A percentile compares a stretch with the other conserved stretches of the same genome.
Conservation (phyloP, 2,888 invertebrate genomes). For the Drosophila greeni region DNA sequence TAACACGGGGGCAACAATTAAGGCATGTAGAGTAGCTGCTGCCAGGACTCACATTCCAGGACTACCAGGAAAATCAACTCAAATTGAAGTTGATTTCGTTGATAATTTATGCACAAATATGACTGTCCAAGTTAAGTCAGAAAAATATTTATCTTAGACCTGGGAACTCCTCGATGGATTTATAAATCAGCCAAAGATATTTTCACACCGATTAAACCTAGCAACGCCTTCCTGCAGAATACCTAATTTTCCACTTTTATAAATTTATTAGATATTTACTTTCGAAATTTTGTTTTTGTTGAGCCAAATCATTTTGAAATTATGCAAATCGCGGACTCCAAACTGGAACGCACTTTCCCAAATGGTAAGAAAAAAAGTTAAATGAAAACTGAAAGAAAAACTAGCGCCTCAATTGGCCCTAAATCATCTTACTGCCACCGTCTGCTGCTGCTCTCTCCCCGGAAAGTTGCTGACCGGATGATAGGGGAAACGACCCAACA, state of each 20-base stretch:
- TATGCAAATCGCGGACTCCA: slow-evolving; percentile 63
- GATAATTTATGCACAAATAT: slow-evolving; percentile 1
- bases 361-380: slow-evolving; percentile 13
- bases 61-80: background rate
- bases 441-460: slow-evolving; percentile 14
- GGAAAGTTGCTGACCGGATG: slow-evolving; percentile 50
- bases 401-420: slow-evolving; percentile 52
- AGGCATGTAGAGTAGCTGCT: background rate
- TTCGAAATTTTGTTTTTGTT: slow-evolving; percentile 43
- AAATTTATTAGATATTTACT: slow-evolving; percentile 32
- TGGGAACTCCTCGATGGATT: slow-evolving; percentile 1
- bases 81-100: background rate
- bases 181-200: background rate
- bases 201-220: slow-evolving; percentile 27
- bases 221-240: slow-evolving; percentile 21
- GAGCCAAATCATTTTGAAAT: slow-evolving; percentile 64
- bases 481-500: slow-evolving; percentile 46
- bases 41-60: background rate
- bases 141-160: background rate
- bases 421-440: slow-evolving; percentile 58
- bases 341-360: slow-evolving; percentile 63
- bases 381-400: slow-evolving; percentile 25
- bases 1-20: slow-evolving; percentile 9
- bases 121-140: background rate
- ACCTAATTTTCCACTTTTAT: slow-evolving; percentile 4